Evolutionary conservation across 1,140 invertebrate genomes (phyloP).

Genomic region (Drosophila parvula): DNA sequence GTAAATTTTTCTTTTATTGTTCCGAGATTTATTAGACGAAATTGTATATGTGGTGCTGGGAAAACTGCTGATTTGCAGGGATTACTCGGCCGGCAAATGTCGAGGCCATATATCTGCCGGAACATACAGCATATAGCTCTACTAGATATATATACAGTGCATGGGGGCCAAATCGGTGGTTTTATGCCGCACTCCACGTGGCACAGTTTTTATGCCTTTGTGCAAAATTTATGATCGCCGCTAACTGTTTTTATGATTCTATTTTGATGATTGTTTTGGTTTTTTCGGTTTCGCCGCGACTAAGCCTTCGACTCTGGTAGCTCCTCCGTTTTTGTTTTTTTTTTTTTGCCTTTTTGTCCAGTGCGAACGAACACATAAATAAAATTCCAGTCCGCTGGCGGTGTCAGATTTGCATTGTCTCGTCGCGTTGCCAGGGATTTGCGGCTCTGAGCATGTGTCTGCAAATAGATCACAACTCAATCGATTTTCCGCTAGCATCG

Average conservation of each 20-base stretch:
- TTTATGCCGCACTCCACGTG: constrained; percentile 71
- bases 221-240: constrained; percentile 73
- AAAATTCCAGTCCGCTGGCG: constrained; percentile 52
- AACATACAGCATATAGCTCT: constrained; percentile 7
- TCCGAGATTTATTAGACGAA: constrained; percentile 69
- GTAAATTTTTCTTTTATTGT: constrained; percentile 75
- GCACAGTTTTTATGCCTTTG: constrained; percentile 67
- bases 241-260: constrained; percentile 81
- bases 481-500: constrained; percentile 13
- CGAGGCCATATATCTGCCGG: constrained; percentile 39
- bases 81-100: constrained; percentile 52
- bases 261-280: constrained; percentile 79
- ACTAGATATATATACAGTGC: constrained; percentile 14
- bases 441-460: constrained; percentile 44
- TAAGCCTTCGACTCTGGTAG: constrained; percentile 27
- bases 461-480: constrained; percentile 46
- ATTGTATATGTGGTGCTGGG: constrained; percentile 33
- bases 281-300: constrained; percentile 38
- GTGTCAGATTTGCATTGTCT: constrained; percentile 54
- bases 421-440: constrained; percentile 41
- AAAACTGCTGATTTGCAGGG: constrained; percentile 72
- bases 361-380: constrained; percentile 61
- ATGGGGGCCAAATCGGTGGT: constrained; percentile 23
- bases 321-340: neutral
- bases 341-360: constrained; percentile 23